Conservation (phyloP, 1,140 invertebrate genomes). For the Pseudomyrmex pallidus region DNA sequence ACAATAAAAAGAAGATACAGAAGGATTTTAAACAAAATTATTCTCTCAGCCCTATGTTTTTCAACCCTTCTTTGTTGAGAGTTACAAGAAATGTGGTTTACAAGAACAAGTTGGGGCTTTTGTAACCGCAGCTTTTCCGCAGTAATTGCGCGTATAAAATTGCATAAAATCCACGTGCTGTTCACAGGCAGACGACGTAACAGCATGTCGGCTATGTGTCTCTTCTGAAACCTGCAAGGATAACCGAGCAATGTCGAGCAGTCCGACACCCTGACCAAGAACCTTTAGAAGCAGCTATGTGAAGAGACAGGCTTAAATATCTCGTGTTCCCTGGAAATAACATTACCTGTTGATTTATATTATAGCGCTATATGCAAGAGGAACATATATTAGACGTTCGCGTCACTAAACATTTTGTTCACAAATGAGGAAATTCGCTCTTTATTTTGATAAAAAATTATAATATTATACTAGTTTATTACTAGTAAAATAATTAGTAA, state of each 20-base stretch:
- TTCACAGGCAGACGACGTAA: slow-evolving; percentile 61
- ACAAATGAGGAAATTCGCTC: no score
- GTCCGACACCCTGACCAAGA: slow-evolving; percentile 11
- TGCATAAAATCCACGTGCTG: slow-evolving; percentile 68
- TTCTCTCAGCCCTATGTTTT: background rate
- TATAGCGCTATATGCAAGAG: background rate
- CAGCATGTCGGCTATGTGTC: slow-evolving; percentile 44
- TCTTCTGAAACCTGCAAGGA: slow-evolving; percentile 43
- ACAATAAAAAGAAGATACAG: background rate
- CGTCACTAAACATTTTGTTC: background rate
- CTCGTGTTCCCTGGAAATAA: slow-evolving; percentile 28
- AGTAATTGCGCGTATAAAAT: slow-evolving; percentile 79
- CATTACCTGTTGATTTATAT: slow-evolving; percentile 49
- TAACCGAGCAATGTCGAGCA: slow-evolving; percentile 47
- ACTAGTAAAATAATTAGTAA: slow-evolving; percentile 5
- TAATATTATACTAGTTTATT: background rate
- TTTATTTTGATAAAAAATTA: background rate
- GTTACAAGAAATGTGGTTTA: no score
- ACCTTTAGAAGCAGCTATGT: slow-evolving; percentile 61
- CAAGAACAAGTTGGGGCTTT: slow-evolving; percentile 1
- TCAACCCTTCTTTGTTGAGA: background rate
- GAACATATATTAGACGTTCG: slow-evolving; percentile 19
- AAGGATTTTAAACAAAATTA: background rate
- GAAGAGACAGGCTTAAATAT: slow-evolving; percentile 38
- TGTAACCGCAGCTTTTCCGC: slow-evolving; percentile 44